These are phyloP conservation scores for Tetrapedia diversipes DNA, from an alignment of 2,888 invertebrate genomes.

Conservation along the genomic window DNA sequence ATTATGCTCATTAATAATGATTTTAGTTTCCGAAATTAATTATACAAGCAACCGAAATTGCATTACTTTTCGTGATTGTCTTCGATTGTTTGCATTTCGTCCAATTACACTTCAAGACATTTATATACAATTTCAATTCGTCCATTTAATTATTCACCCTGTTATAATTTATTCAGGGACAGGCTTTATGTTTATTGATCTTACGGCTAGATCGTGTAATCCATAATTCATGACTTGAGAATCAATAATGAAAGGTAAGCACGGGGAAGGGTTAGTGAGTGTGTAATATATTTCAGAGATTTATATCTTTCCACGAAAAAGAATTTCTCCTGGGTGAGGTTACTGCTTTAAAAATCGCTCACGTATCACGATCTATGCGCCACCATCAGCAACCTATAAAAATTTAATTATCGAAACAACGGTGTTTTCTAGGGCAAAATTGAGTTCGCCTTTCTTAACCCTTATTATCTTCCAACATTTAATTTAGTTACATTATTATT, in stretches of 20 bases:
- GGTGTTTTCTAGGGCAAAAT: too few species aligned
- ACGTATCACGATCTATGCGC: constrained; percentile 28
- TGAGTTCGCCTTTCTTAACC: too few species aligned
- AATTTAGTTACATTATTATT: too few species aligned
- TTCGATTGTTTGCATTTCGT: background rate
- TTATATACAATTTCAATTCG: too few species aligned
- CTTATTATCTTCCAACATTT: too few species aligned
- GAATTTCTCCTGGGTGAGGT: constrained; percentile 32
- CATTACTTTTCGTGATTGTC: too few species aligned
- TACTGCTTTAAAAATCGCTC: constrained; percentile 32
- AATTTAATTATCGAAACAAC: constrained; percentile 35
- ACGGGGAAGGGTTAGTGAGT: constrained; percentile 12
- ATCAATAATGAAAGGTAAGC: constrained; percentile 39
- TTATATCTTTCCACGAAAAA: constrained; percentile 22
- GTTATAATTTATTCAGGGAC: background rate
- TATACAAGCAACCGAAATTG: background rate
- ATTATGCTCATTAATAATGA: background rate
- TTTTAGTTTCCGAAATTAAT: too few species aligned
- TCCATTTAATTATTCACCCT: too few species aligned
- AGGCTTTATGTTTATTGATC: background rate
- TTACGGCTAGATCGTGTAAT: background rate
- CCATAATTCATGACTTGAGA: background rate
- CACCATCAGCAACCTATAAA: constrained; percentile 22
- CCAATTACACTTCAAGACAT: too few species aligned
- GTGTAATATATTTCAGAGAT: constrained; percentile 43